phyloP scores from a whole-genome alignment of 2,888 invertebrate species.

The Lasioglossum calceatum region DNA sequence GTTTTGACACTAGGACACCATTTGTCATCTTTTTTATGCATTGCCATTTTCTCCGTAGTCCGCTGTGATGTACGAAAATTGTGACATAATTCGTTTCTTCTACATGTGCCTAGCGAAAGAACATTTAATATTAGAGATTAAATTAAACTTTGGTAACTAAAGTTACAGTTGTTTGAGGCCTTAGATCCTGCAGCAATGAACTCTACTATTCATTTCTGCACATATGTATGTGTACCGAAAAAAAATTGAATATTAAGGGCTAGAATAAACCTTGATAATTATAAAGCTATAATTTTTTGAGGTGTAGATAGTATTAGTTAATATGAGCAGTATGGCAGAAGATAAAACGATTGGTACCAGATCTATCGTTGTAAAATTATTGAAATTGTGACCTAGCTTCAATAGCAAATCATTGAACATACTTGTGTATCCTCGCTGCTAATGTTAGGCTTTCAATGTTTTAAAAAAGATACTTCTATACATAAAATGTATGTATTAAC shows the following conservation, averaged over 20 bases:
- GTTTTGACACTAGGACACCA: conserved; percentile 41
- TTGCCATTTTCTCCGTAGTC: neutral
- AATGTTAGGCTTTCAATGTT: neutral
- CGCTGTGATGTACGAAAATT: neutral
- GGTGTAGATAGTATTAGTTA: neutral
- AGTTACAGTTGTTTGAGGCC: neutral
- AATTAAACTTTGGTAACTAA: neutral
- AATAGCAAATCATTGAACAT: neutral
- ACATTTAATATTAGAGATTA: neutral
- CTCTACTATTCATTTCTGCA: neutral
- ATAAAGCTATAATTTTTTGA: neutral
- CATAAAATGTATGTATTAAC: neutral
- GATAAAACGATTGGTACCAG: neutral
- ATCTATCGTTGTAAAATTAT: neutral
- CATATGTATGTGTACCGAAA: neutral
- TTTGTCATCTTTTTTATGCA: conserved; percentile 3
- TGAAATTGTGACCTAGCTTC: neutral
- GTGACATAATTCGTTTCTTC: neutral
- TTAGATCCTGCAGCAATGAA: neutral
- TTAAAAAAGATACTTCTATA: neutral
- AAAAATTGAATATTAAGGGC: neutral
- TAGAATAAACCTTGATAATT: neutral
- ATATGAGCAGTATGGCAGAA: neutral
- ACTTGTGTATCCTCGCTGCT: neutral
- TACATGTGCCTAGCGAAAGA: neutral